A percentile compares a stretch with the other conserved stretches of the same genome.
These are phyloP conservation scores for Allacma fusca DNA, from an alignment of 2,888 invertebrate species.

Conservation along the genomic window DNA sequence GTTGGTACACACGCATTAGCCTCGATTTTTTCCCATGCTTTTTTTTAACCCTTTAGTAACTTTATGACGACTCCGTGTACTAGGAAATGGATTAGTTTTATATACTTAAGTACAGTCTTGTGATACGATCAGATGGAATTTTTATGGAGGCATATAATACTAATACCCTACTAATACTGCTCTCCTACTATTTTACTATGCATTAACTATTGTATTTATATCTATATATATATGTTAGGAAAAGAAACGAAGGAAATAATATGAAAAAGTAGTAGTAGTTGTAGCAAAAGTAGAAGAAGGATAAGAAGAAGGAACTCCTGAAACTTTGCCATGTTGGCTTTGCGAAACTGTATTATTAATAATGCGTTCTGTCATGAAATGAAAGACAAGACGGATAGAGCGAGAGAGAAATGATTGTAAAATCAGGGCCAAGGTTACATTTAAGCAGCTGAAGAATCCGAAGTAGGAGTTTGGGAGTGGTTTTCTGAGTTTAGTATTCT, in stretches of 20 bases:
- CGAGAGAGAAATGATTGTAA: slow-evolving; percentile 22
- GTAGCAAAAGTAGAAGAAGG: neutral
- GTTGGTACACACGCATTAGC: neutral
- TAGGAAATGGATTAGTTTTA: neutral
- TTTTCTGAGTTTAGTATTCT: neutral
- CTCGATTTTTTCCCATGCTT: neutral
- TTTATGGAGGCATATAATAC: too few relatives aligned
- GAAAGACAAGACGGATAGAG: slow-evolving; percentile 18
- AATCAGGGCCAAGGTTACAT: slow-evolving; percentile 42
- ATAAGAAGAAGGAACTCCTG: slow-evolving; percentile 28
- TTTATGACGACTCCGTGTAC: neutral
- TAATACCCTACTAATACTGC: too few relatives aligned
- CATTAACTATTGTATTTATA: too few relatives aligned
- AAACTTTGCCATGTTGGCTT: slow-evolving; percentile 40
- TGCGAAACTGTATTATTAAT: slow-evolving; percentile 25
- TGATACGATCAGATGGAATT: too few relatives aligned
- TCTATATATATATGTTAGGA: too few relatives aligned
- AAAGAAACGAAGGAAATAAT: too few relatives aligned
- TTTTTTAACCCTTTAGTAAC: neutral
- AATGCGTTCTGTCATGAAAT: slow-evolving; percentile 33
- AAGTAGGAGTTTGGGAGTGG: slow-evolving; percentile 32
- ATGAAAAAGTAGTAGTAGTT: neutral
- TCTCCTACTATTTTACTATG: too few relatives aligned
- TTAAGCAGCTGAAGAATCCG: slow-evolving; percentile 24
- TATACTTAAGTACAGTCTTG: neutral